phyloP scores from a whole-genome alignment of 2,888 invertebrate genomes.

The Tyria jacobaeae region DNA sequence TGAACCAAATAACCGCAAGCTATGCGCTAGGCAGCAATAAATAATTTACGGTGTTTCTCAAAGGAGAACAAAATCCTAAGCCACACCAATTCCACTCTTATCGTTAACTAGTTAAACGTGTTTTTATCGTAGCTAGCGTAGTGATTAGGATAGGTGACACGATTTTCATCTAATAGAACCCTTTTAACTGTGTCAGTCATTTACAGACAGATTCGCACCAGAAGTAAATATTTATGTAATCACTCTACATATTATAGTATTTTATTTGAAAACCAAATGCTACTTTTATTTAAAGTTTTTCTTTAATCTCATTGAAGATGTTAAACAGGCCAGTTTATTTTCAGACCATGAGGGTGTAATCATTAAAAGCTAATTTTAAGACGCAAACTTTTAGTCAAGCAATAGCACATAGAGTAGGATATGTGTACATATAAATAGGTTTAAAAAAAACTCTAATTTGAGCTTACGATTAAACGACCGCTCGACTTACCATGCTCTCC shows the following conservation, averaged over 20 bases:
- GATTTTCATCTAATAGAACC: too few species aligned
- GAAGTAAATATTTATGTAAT: constrained; percentile 1
- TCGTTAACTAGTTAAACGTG: neutral
- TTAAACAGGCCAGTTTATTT: neutral
- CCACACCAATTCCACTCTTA: neutral
- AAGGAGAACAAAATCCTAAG: neutral
- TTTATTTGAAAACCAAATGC: neutral
- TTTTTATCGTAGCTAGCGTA: too few species aligned
- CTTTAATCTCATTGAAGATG: neutral
- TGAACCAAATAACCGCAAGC: constrained; percentile 5
- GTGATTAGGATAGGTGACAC: too few species aligned
- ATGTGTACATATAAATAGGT: constrained; percentile 2
- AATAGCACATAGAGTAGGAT: neutral
- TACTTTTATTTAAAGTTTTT: neutral
- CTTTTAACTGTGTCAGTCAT: neutral
- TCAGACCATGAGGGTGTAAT: neutral
- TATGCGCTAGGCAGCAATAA: neutral
- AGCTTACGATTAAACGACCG: constrained; percentile 6
- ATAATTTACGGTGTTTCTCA: neutral
- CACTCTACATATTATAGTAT: neutral
- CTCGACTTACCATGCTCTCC: too few species aligned
- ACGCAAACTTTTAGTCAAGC: neutral
- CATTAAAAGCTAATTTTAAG: neutral
- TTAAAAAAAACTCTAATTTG: too few species aligned
- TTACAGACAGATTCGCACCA: neutral